Conservation (phyloP, 2,113 vertebrate genomes). For the Poeciliopsis retropinna region DNA sequence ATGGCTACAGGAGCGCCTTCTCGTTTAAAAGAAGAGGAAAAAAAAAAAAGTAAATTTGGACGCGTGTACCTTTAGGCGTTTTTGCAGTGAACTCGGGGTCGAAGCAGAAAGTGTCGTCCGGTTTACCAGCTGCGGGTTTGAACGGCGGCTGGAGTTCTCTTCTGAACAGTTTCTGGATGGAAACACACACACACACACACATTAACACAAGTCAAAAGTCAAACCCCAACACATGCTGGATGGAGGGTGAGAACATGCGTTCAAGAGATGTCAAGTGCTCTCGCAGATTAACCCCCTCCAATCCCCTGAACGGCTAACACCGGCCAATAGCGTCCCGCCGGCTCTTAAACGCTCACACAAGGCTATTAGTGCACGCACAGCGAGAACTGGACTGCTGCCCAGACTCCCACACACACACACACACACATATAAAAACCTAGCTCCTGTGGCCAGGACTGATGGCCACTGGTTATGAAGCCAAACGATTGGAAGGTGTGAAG, state of each 20-base stretch:
- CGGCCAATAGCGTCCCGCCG: constrained; percentile 69
- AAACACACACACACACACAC: not conserved
- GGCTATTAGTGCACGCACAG: constrained; percentile 73
- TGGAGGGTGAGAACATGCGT: constrained; percentile 41
- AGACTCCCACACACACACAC: constrained; percentile 56
- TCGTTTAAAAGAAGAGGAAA: constrained; percentile 23
- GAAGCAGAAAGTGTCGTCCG: constrained; percentile 98
- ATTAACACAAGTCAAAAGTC: constrained; percentile 10
- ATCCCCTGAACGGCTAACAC: constrained; percentile 27
- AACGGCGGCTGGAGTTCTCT: constrained; percentile 95
- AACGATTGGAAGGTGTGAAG: constrained; percentile 75
- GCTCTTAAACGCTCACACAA: constrained; percentile 74
- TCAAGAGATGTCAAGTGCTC: constrained; percentile 46
- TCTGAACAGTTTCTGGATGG: constrained; percentile 89
- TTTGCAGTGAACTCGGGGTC: constrained; percentile 99
- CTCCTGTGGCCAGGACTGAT: constrained; percentile 56
- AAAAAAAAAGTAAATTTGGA: no score
- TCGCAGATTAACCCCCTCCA: constrained; percentile 66
- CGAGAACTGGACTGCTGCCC: constrained; percentile 72
- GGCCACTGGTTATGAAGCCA: constrained; percentile 65
- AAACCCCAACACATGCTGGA: constrained; percentile 21
- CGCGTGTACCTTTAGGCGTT: constrained; percentile 92
- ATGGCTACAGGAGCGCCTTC: constrained; percentile 45
- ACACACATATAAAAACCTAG: constrained; percentile 21
- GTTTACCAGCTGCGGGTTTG: constrained; percentile 95